Conservation (phyloP, 1,140 invertebrate genomes). For the Teleogryllus occipitalis region DNA sequence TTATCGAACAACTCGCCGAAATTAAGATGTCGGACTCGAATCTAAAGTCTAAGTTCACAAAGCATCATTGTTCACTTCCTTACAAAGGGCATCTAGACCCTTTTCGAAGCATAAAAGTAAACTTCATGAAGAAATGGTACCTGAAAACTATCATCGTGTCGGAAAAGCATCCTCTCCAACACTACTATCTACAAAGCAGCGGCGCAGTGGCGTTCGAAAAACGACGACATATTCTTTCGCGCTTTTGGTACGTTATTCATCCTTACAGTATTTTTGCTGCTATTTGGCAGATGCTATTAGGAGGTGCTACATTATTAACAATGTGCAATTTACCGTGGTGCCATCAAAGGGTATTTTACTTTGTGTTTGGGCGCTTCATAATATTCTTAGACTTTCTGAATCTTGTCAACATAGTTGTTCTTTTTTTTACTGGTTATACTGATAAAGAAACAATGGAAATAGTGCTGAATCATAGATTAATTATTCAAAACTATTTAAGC, state of each 20-base stretch:
- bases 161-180: background rate
- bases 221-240: background rate
- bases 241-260: background rate
- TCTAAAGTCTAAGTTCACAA: too few relatives aligned
- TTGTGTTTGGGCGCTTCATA: background rate
- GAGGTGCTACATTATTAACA: too few relatives aligned
- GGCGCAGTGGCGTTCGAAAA: background rate
- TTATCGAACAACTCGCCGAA: too few relatives aligned
- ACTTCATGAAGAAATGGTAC: background rate
- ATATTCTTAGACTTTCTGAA: background rate
- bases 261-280: background rate
- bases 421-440: too few relatives aligned
- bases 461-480: background rate
- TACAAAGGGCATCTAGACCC: too few relatives aligned
- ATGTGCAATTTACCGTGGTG: too few relatives aligned
- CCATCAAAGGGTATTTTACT: too few relatives aligned
- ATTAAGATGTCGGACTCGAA: too few relatives aligned
- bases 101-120: too few relatives aligned
- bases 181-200: background rate
- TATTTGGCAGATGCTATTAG: background rate
- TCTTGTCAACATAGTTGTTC: background rate
- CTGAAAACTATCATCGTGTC: background rate
- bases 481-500: background rate
- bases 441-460: background rate
- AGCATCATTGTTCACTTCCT: too few relatives aligned